A percentile compares a stretch with the other conserved stretches of the same genome.
Evolutionary conservation across 2,888 invertebrate species (phyloP).

Genomic region (Tenthredo distinguenda): DNA sequence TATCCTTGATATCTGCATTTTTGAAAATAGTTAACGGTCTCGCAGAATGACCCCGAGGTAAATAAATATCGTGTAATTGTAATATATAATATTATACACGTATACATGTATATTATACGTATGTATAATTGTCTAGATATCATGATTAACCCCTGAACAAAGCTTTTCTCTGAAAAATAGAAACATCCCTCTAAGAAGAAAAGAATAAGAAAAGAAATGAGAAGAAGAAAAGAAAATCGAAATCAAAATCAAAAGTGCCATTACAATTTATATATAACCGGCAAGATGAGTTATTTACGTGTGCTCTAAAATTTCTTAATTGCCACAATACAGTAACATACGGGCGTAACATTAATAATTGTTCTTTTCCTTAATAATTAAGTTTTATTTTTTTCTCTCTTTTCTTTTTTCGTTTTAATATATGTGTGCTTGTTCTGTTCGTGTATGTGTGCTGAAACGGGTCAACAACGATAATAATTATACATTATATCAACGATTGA

Average conservation of each 20-base stretch:
- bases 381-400: constrained; percentile 18
- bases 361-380: not conserved
- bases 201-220: not conserved
- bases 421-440: not conserved
- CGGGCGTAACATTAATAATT: constrained; percentile 25
- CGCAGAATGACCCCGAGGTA: no score
- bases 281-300: not conserved
- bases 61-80: no score
- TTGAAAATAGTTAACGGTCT: no score
- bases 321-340: constrained; percentile 48
- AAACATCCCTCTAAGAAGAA: not conserved
- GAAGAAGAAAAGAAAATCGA: not conserved
- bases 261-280: not conserved
- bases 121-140: not conserved
- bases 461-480: not conserved
- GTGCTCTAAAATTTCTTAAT: constrained; percentile 51
- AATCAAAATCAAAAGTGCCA: not conserved
- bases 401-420: not conserved
- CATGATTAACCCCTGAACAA: not conserved
- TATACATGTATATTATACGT: not conserved
- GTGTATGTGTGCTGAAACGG: not conserved
- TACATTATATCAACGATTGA: not conserved
- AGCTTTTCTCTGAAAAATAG: not conserved
- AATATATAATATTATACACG: not conserved
- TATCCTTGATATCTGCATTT: no score